A percentile compares a stretch with the other conserved stretches of the same genome.
Conservation (phyloP, 1,140 invertebrate species). For the Potamilus streckersoni region DNA sequence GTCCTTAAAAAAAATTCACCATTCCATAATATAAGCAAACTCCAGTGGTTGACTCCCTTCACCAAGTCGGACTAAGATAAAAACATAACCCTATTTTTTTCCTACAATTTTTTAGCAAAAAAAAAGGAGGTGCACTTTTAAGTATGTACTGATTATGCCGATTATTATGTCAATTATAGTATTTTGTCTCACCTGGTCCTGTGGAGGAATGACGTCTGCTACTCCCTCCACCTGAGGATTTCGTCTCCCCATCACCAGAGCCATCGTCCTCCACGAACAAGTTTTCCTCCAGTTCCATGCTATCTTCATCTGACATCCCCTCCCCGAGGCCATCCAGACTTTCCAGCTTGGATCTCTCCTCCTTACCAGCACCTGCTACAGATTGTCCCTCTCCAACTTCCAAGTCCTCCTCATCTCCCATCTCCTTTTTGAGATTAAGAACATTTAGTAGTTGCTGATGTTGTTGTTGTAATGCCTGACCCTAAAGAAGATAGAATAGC, state of each 20-base stretch:
- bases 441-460: constrained; percentile 17
- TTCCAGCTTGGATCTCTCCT: constrained; percentile 1
- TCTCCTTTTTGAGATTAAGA: constrained; percentile 22
- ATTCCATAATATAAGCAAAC: no score
- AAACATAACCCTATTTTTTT: not conserved
- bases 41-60: no score
- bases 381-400: constrained; percentile 4
- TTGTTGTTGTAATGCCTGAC: constrained; percentile 13
- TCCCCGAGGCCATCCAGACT: constrained; percentile 15
- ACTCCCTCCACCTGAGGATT: constrained; percentile 41
- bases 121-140: not conserved
- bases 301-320: constrained; percentile 42
- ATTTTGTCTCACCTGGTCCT: not conserved
- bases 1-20: no score
- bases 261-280: constrained; percentile 42
- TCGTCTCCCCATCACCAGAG: constrained; percentile 32
- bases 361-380: constrained; percentile 6
- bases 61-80: not conserved
- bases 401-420: constrained; percentile 8
- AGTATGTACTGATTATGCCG: no score
- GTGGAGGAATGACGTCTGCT: constrained; percentile 41
- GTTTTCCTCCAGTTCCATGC: constrained; percentile 45
- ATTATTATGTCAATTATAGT: not conserved
- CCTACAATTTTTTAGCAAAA: not conserved
- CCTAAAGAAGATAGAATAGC: not conserved